These are phyloP conservation scores for Apodemus speciosus DNA, from an alignment of 2,113 vertebrate species.

Conservation along the genomic window DNA sequence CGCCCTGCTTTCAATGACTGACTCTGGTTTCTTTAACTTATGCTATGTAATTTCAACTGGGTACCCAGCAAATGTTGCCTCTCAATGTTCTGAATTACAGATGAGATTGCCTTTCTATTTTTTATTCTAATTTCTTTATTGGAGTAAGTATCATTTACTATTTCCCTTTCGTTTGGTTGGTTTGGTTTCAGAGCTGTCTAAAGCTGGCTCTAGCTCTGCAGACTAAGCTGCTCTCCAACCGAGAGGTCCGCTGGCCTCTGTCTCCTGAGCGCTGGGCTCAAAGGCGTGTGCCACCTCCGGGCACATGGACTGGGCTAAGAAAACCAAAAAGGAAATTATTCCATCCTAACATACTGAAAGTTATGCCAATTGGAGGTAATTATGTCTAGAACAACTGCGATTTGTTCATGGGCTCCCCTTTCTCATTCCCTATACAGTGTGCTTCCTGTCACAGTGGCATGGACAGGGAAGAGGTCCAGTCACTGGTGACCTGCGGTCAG, in stretches of 20 bases:
- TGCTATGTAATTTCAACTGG: not conserved
- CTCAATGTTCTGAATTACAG: not conserved
- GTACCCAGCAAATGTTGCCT: not conserved
- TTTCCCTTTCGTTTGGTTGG: not conserved
- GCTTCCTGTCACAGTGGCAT: not conserved
- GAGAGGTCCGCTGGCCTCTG: not conserved
- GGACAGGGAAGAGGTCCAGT: not conserved
- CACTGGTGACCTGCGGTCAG: not conserved
- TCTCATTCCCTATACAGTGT: not conserved
- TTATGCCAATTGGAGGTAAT: conserved; percentile 4
- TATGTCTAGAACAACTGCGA: not conserved
- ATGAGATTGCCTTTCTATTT: not conserved
- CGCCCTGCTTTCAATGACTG: conserved; percentile 6
- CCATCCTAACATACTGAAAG: not conserved
- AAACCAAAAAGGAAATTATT: conserved; percentile 18
- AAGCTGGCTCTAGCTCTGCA: not conserved
- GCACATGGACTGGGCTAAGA: not conserved
- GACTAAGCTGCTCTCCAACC: not conserved
- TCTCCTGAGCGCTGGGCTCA: not conserved
- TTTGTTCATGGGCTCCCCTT: not conserved
- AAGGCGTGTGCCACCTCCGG: not conserved
- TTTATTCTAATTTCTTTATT: conserved; percentile 43
- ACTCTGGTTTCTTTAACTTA: conserved; percentile 21
- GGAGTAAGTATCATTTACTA: not conserved
- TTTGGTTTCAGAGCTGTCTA: not conserved